Percentiles rank a stretch among this genome's conserved stretches.
These are phyloP conservation scores for Tragelaphus scriptus DNA, from an alignment of 2,113 vertebrate genomes.

Conservation along the genomic window DNA sequence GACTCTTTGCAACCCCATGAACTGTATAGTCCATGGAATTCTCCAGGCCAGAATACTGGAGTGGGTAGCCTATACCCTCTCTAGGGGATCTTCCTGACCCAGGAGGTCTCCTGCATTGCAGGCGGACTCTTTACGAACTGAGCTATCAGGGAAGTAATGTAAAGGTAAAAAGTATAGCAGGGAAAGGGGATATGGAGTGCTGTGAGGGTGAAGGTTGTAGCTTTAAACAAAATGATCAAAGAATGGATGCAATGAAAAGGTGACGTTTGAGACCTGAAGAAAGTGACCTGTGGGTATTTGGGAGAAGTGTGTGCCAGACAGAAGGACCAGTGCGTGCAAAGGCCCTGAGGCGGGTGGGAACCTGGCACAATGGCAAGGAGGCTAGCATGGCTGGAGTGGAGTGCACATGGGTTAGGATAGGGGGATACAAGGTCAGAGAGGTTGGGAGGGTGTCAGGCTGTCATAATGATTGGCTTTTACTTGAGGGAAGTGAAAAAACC, in stretches of 20 bases:
- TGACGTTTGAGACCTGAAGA: neutral
- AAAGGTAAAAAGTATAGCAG: neutral
- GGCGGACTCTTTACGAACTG: neutral
- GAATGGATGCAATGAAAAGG: neutral
- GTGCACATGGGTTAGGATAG: neutral
- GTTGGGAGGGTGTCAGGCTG: neutral
- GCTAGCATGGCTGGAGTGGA: neutral
- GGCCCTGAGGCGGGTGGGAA: neutral
- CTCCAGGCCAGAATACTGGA: neutral
- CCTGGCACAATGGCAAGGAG: neutral
- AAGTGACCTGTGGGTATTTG: neutral
- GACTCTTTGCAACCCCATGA: neutral
- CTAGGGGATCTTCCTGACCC: neutral
- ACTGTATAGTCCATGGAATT: neutral
- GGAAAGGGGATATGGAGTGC: neutral
- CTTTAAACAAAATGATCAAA: constrained; percentile 8
- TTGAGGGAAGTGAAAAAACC: neutral
- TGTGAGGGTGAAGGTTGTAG: neutral
- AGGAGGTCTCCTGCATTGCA: neutral
- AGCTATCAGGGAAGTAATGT: neutral
- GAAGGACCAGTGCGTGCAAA: neutral
- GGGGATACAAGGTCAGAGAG: neutral
- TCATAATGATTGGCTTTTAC: neutral
- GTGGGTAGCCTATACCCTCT: neutral
- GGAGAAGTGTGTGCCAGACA: neutral